Percentiles rank a stretch among this genome's conserved stretches.
Evolutionary conservation across 1,140 invertebrate species (phyloP).

Genomic region (Theocolax elegans): DNA sequence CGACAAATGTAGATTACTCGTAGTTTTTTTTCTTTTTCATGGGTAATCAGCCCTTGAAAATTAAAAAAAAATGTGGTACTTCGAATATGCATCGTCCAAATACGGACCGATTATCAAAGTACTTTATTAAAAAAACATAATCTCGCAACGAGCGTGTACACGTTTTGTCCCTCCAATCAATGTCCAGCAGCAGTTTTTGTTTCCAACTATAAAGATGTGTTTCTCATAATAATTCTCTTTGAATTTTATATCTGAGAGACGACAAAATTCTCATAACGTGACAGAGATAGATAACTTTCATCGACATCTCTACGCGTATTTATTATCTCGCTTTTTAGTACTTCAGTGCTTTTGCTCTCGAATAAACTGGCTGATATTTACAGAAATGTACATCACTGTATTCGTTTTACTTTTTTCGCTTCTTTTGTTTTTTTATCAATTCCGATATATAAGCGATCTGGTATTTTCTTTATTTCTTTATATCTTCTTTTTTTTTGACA

Average conservation of each 20-base stretch:
- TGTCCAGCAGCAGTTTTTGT: conserved; percentile 28
- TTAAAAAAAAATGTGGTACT: no score
- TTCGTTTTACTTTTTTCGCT: conserved; percentile 27
- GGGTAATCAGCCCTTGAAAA: not conserved
- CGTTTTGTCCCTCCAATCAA: conserved; percentile 28
- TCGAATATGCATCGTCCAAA: conserved; percentile 29
- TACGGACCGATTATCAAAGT: no score
- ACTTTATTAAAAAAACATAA: conserved; percentile 9
- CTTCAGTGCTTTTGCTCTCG: conserved; percentile 37
- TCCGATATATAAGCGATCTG: conserved; percentile 33
- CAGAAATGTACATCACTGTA: conserved; percentile 37
- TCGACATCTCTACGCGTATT: not conserved
- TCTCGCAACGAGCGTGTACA: conserved; percentile 13
- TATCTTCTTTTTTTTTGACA: no score
- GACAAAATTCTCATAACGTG: not conserved
- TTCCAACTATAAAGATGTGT: conserved; percentile 18
- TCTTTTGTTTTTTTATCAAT: no score
- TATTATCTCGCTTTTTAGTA: conserved; percentile 21
- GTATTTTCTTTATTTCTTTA: no score
- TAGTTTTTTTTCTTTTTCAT: not conserved
- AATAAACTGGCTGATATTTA: conserved; percentile 39
- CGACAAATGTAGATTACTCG: conserved; percentile 44
- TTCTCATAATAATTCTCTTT: conserved; percentile 25
- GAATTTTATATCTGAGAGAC: conserved; percentile 20
- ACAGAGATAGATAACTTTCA: no score